Evolutionary conservation across 2,797 vertebrate genomes (phyloP), one percentile per base, ranked within the genome.

Genomic region (Lutra lutra): DNA sequence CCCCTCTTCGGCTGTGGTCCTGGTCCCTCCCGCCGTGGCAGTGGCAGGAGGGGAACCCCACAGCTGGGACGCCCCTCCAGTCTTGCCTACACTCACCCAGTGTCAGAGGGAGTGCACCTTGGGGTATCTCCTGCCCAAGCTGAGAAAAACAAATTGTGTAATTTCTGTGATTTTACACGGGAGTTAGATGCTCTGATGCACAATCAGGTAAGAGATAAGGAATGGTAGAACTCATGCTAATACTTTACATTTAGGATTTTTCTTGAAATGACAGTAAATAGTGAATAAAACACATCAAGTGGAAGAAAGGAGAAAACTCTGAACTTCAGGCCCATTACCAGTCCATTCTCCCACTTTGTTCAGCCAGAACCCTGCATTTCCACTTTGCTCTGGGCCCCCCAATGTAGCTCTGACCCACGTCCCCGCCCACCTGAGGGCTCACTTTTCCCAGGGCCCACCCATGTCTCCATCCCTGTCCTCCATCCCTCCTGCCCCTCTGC

Each of bases 101-200:
- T 5, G 72, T 27, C 14, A 0, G 2, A 29, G 40, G 70, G 48
- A 5, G n/a, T 2, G 7, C 21, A 0, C 12, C 58, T 12, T 0
- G 15, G 25, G 68, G 51, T 0, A 1, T 38, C 70, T 46, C 35
- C 85, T 43, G 23, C 32, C 43, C 46, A 8, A 21, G 25, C 21
- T 0, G 1, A 12, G 32, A 60, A 38, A 40, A 4, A 10, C n/a
- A 2, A 32, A 38, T 17, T 9, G 17, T 32, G 43, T 8, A 0
- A 51, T 38, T 78, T 51, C 17, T 5, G 21, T 38, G n/a, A 32
- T 64, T 21, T 25, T 46, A 27, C 2, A 10, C 5, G 2, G 2
- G 43, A 29, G 43, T 14, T 8, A 14, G 32, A 29, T 3, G 6
- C 17, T 38, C 23, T 0, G 54, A 46, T n/a, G 8, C 0, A 73